Percentiles rank a stretch among this genome's conserved stretches.
These are phyloP conservation scores for Allophyes oxyacanthae DNA, from an alignment of 2,888 invertebrate species.

Conservation along the genomic window DNA sequence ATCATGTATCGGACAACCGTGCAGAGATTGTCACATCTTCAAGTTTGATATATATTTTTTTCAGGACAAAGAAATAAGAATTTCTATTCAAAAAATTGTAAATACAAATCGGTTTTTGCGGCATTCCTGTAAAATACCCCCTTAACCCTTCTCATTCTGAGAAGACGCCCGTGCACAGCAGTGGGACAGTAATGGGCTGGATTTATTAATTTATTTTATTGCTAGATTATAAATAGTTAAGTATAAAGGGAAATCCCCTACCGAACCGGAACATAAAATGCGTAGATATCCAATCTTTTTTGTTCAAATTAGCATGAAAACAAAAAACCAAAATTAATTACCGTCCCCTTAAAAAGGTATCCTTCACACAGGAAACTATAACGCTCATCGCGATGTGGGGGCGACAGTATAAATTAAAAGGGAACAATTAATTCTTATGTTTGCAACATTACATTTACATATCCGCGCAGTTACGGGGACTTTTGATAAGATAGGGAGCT, in stretches of 20 bases:
- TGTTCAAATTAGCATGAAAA: constrained; percentile 42
- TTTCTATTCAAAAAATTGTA: too few species aligned
- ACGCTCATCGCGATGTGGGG: constrained; percentile 37
- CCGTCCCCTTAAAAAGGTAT: constrained; percentile 29
- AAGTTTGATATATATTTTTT: too few species aligned
- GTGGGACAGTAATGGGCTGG: too few species aligned
- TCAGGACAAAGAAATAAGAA: too few species aligned
- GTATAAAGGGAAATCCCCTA: constrained; percentile 4
- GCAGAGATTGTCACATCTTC: too few species aligned
- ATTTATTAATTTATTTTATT: too few species aligned
- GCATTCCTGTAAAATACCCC: too few species aligned
- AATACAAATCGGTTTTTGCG: too few species aligned
- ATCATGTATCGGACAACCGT: too few species aligned
- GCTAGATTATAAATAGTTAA: constrained; percentile 10
- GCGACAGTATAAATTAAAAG: constrained; percentile 59
- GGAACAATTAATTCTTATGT: constrained; percentile 58
- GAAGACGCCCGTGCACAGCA: too few species aligned
- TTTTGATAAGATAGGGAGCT: constrained; percentile 46
- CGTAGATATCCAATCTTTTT: constrained; percentile 28
- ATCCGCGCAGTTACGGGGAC: constrained; percentile 51
- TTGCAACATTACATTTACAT: constrained; percentile 59
- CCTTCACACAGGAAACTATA: constrained; percentile 46
- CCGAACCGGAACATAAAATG: constrained; percentile 2
- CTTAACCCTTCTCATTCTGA: too few species aligned
- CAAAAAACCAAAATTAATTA: constrained; percentile 50